Percentiles rank a stretch among this genome's conserved stretches.
Evolutionary conservation across 2,797 vertebrate genomes (phyloP).

Genomic region (Liasis olivaceus): DNA sequence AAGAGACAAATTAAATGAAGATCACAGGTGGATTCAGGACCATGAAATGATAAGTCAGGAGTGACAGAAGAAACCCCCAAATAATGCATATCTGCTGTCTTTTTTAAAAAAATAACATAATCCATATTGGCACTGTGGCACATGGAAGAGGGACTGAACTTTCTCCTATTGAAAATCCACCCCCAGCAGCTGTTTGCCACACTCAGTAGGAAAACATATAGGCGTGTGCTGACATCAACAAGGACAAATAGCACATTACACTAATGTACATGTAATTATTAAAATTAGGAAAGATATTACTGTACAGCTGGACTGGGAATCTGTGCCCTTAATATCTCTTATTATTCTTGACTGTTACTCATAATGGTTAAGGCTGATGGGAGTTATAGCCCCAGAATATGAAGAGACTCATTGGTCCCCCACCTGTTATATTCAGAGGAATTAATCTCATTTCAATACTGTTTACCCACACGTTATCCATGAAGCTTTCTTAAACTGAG

Average conservation of each 20-base stretch:
- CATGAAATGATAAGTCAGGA: too few relatives aligned
- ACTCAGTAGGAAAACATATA: neutral
- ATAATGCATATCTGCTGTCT: neutral
- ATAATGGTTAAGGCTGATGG: neutral
- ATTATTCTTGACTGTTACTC: neutral
- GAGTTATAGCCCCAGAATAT: neutral
- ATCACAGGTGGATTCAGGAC: neutral
- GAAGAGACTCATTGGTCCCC: neutral
- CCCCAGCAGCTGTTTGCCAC: neutral
- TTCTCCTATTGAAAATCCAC: neutral
- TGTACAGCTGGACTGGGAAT: neutral
- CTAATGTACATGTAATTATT: neutral
- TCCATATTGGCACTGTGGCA: neutral
- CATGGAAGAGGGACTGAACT: neutral
- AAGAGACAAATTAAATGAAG: neutral
- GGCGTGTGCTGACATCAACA: neutral
- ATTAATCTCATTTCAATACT: neutral
- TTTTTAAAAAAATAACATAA: neutral
- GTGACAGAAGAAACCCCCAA: too few relatives aligned
- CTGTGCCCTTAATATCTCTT: neutral
- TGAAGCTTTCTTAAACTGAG: neutral
- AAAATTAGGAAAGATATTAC: neutral
- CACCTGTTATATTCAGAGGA: neutral
- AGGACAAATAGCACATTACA: neutral
- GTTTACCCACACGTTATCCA: neutral